Percentiles rank a stretch among this genome's conserved stretches.
Evolutionary conservation across 2,888 invertebrate genomes (phyloP).

Genomic region (Belgica antarctica): DNA sequence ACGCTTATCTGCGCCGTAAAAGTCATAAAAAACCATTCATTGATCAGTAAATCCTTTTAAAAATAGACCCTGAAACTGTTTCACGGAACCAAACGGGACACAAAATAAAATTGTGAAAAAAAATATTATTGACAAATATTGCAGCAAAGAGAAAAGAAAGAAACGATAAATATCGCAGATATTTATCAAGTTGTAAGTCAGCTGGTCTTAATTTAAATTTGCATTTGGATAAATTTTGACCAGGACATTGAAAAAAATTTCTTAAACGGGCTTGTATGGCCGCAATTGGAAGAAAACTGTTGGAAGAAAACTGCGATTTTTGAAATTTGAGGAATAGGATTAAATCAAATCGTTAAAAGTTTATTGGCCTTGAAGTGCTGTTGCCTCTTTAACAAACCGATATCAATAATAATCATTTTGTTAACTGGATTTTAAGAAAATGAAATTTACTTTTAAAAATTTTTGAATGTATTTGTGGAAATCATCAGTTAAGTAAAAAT

Average conservation of each 20-base stretch:
- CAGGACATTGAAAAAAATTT: neutral
- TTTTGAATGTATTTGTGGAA: too few relatives aligned
- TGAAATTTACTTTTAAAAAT: too few relatives aligned
- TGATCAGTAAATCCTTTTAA: neutral
- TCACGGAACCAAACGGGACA: neutral
- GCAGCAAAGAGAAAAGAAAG: conserved; percentile 12
- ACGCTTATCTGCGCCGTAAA: too few relatives aligned
- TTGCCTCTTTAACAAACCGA: too few relatives aligned
- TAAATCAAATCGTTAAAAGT: too few relatives aligned
- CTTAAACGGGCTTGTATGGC: too few relatives aligned
- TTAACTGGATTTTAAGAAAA: too few relatives aligned
- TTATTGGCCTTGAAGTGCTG: too few relatives aligned
- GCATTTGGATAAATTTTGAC: neutral
- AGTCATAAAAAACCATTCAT: conserved; percentile 13
- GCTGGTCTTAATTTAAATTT: conserved; percentile 40
- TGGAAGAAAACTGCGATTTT: too few relatives aligned
- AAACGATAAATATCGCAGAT: conserved; percentile 26
- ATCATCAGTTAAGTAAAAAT: too few relatives aligned
- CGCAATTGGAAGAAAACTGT: too few relatives aligned
- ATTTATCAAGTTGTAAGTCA: conserved; percentile 25
- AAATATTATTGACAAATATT: conserved; percentile 24
- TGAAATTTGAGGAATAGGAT: neutral
- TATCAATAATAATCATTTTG: too few relatives aligned
- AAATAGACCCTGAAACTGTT: neutral
- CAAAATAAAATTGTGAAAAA: conserved; percentile 25